Conservation (phyloP, 2,888 invertebrate genomes). For the Coenonympha glycerion region DNA sequence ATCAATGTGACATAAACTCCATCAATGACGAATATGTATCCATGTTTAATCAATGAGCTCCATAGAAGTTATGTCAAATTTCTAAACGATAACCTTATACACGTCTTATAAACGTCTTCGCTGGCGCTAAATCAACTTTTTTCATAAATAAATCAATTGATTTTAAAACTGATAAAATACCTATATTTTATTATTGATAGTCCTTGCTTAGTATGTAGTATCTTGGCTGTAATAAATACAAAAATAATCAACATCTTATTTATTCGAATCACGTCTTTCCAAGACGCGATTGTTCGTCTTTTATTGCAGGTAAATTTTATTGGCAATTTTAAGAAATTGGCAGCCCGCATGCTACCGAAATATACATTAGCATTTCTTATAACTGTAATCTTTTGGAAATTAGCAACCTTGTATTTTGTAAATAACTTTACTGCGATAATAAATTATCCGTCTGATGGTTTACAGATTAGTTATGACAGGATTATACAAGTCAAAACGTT, state of each 20-base stretch:
- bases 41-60: too few relatives aligned
- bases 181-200: too few relatives aligned
- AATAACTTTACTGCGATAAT: not conserved
- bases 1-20: too few relatives aligned
- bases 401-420: not conserved
- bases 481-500: not conserved
- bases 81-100: too few relatives aligned
- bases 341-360: not conserved
- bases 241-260: not conserved
- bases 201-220: too few relatives aligned
- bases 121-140: too few relatives aligned
- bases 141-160: too few relatives aligned
- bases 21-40: too few relatives aligned
- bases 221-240: not conserved
- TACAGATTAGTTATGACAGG: not conserved
- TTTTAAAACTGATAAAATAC: too few relatives aligned
- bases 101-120: too few relatives aligned
- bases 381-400: not conserved
- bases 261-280: not conserved
- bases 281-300: not conserved
- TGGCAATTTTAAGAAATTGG: conserved; percentile 1
- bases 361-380: not conserved
- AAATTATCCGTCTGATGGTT: not conserved
- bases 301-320: not conserved
- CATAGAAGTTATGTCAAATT: too few relatives aligned